Percentiles rank a stretch among this genome's conserved stretches.
Conservation (phyloP, 2,797 vertebrate species). For the Melanogrammus aeglefinus region DNA sequence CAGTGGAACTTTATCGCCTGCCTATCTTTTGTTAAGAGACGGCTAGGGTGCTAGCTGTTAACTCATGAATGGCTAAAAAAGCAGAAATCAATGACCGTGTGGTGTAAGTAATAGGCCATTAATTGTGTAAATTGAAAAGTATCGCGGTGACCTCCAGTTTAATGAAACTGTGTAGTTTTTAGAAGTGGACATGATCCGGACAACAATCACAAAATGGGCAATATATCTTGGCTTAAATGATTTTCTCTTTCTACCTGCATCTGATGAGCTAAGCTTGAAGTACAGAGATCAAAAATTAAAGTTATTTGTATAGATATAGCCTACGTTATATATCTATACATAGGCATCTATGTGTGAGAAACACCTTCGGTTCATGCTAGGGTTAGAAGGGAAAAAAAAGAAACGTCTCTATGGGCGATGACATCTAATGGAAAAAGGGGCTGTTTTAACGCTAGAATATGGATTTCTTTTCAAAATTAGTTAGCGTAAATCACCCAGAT, state of each 20-base stretch:
- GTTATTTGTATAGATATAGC: too few species aligned
- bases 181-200: constrained; percentile 20
- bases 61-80: constrained; percentile 35
- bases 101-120: constrained; percentile 3
- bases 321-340: neutral
- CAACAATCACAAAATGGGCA: neutral
- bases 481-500: constrained; percentile 55
- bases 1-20: constrained; percentile 21
- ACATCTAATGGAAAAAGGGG: constrained; percentile 38
- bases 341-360: neutral
- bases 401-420: constrained; percentile 41
- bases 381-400: constrained; percentile 21
- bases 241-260: neutral
- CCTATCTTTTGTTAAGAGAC: constrained; percentile 19
- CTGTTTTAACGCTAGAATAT: constrained; percentile 64
- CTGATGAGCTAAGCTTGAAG: neutral
- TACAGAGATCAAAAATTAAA: neutral
- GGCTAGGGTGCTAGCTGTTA: neutral
- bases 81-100: constrained; percentile 24
- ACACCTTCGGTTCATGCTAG: constrained; percentile 12
- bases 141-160: constrained; percentile 17
- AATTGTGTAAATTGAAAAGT: constrained; percentile 35
- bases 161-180: constrained; percentile 30
- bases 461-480: constrained; percentile 64
- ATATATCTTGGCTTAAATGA: neutral